phyloP scores from a whole-genome alignment of 2,113 vertebrate genomes.

The Dicaeum eximium region DNA sequence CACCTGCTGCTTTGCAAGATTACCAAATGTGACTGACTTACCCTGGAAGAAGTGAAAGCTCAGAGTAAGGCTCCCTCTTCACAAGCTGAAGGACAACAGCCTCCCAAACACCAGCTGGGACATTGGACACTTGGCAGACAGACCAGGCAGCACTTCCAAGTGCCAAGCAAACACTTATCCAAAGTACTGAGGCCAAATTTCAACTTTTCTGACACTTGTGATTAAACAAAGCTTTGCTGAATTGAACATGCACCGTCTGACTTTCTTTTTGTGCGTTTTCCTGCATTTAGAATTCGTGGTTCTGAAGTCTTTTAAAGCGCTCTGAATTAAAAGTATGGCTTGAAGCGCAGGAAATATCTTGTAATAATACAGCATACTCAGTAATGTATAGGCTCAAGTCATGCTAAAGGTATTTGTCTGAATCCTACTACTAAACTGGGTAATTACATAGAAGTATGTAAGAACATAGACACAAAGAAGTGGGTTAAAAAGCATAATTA shows the following conservation, averaged over 20 bases:
- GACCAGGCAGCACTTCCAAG: constrained; percentile 20
- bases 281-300: constrained; percentile 7
- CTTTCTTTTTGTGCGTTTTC: constrained; percentile 9
- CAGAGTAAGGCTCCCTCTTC: background rate
- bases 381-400: constrained; percentile 68
- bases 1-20: constrained; percentile 10
- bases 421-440: constrained; percentile 63
- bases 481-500: constrained; percentile 75
- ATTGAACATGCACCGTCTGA: constrained; percentile 40
- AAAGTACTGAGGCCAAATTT: constrained; percentile 38
- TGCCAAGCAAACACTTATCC: constrained; percentile 41
- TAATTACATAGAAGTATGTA: constrained; percentile 73
- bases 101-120: constrained; percentile 1
- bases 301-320: constrained; percentile 57
- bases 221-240: constrained; percentile 22
- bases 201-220: constrained; percentile 8
- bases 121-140: background rate
- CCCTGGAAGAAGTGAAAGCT: background rate
- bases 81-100: background rate
- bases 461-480: constrained; percentile 71
- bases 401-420: constrained; percentile 71
- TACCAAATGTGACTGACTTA: background rate
- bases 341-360: constrained; percentile 66
- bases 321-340: constrained; percentile 55
- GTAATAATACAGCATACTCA: constrained; percentile 53